Evolutionary conservation across 2,888 invertebrate species (phyloP).

Genomic region (Parapristionchus giblindavisi): DNA sequence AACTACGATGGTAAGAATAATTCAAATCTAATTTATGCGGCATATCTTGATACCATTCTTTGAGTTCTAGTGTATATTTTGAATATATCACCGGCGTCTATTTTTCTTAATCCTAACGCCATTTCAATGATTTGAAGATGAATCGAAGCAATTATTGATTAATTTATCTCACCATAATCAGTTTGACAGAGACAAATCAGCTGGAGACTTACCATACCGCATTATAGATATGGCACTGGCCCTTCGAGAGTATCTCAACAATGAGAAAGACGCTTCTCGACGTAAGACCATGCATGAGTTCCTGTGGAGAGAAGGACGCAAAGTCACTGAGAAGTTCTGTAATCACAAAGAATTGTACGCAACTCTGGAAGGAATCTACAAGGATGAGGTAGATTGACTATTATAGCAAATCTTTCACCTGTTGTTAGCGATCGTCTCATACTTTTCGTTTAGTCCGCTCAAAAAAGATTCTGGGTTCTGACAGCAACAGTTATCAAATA

Average conservation of each 20-base stretch:
- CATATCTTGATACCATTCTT: too few relatives aligned
- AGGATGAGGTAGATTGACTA: slow-evolving; percentile 8
- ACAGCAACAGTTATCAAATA: too few relatives aligned
- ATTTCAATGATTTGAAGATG: too few relatives aligned
- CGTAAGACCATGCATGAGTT: slow-evolving; percentile 17
- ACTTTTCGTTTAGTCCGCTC: background rate
- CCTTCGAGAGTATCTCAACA: slow-evolving; percentile 1
- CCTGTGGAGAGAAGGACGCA: slow-evolving; percentile 6
- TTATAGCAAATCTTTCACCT: background rate
- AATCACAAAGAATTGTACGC: background rate
- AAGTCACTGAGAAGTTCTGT: background rate
- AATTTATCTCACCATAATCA: slow-evolving; percentile 8
- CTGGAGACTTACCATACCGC: too few relatives aligned
- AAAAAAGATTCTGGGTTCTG: too few relatives aligned
- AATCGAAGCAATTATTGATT: slow-evolving; percentile 6
- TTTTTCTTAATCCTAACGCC: too few relatives aligned
- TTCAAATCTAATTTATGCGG: too few relatives aligned
- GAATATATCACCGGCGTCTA: too few relatives aligned
- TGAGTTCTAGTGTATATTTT: too few relatives aligned
- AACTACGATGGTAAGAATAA: too few relatives aligned
- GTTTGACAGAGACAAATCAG: background rate
- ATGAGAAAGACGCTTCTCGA: slow-evolving; percentile 4
- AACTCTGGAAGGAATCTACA: slow-evolving; percentile 16
- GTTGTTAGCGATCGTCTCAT: background rate
- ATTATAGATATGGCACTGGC: background rate